These are phyloP conservation scores for Cygnus buccinator DNA, from an alignment of 2,113 vertebrate genomes.

Conservation along the genomic window DNA sequence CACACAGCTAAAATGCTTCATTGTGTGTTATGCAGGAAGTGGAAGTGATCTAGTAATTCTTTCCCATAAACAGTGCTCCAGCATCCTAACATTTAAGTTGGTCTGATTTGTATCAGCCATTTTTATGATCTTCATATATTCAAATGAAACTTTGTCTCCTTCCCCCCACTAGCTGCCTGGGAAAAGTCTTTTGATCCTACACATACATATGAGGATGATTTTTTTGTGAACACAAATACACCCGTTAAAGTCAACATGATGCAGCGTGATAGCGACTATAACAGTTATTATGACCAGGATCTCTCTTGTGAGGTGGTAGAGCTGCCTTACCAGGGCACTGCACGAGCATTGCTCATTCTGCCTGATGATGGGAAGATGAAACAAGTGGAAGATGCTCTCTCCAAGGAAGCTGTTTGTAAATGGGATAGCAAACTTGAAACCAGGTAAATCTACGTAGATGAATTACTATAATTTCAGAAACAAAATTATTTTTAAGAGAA, in stretches of 20 bases:
- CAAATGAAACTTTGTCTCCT: not conserved
- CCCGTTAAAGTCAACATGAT: constrained; percentile 74
- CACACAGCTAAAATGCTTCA: not conserved
- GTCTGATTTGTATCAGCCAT: not conserved
- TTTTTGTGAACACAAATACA: constrained; percentile 48
- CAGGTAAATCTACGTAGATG: constrained; percentile 56
- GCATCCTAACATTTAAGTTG: not conserved
- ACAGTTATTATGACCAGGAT: constrained; percentile 49
- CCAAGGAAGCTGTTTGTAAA: constrained; percentile 47
- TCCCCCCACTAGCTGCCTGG: constrained; percentile 66
- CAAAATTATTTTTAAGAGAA: not conserved
- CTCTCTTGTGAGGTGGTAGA: constrained; percentile 79
- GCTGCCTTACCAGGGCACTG: constrained; percentile 85
- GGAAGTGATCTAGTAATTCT: not conserved
- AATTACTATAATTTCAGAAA: not conserved
- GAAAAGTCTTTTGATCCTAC: constrained; percentile 43
- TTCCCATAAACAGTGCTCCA: not conserved
- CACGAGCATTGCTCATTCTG: constrained; percentile 84
- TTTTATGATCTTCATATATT: not conserved
- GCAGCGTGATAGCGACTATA: not conserved
- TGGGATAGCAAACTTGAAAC: constrained; percentile 39
- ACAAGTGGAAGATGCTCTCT: constrained; percentile 76
- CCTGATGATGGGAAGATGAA: constrained; percentile 82
- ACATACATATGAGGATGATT: constrained; percentile 13
- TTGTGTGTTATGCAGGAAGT: not conserved